Conservation (phyloP, 2,113 vertebrate species). For the Hippocampus abdominalis region DNA sequence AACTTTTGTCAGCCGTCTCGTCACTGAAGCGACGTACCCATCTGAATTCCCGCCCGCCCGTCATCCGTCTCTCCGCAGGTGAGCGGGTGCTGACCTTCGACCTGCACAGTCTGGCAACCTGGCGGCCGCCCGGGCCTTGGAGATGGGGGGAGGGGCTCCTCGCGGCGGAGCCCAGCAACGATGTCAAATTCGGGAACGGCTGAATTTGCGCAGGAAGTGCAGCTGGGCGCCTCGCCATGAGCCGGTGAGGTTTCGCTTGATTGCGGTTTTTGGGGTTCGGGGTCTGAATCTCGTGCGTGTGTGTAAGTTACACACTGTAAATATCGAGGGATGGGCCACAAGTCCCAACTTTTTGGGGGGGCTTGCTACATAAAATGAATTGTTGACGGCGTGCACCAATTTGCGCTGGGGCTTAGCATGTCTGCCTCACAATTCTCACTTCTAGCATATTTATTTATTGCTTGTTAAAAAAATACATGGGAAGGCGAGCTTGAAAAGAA, state of each 20-base stretch:
- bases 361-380: too few species aligned
- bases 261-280: not conserved
- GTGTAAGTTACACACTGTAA: not conserved
- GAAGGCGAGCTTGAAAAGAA: too few species aligned
- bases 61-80: slow-evolving; percentile 62
- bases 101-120: slow-evolving; percentile 90
- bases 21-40: slow-evolving; percentile 14
- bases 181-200: slow-evolving; percentile 74
- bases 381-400: too few species aligned
- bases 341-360: too few species aligned
- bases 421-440: too few species aligned
- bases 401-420: too few species aligned
- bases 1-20: slow-evolving; percentile 20
- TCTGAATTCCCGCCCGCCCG: slow-evolving; percentile 16
- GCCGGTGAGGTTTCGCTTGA: slow-evolving; percentile 73
- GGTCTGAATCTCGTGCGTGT: not conserved
- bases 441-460: too few species aligned
- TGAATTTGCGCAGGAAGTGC: slow-evolving; percentile 86
- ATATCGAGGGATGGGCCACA: too few species aligned
- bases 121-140: slow-evolving; percentile 85
- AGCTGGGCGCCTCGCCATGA: slow-evolving; percentile 89
- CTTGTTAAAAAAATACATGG: too few species aligned
- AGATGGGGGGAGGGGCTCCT: slow-evolving; percentile 59
- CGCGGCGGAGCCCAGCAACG: slow-evolving; percentile 19
- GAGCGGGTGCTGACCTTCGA: slow-evolving; percentile 85